A percentile compares a stretch with the other conserved stretches of the same genome.
These are phyloP conservation scores for Corvus moneduloides DNA, from an alignment of 2,113 vertebrate species.

Conservation along the genomic window DNA sequence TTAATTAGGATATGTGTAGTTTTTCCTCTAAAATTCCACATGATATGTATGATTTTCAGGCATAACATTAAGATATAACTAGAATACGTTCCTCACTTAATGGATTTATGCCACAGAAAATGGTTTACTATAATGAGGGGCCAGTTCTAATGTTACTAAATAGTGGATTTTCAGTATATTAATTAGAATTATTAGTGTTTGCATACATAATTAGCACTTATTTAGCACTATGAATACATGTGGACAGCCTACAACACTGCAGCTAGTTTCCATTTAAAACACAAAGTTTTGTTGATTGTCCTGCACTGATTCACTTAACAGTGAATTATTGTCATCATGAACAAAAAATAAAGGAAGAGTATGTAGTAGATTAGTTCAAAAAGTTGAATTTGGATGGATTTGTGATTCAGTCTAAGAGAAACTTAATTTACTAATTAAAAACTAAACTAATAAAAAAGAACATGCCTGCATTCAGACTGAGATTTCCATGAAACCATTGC, in stretches of 20 bases:
- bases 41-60: not conserved
- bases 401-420: not conserved
- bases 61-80: not conserved
- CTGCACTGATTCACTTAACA: not conserved
- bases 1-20: not conserved
- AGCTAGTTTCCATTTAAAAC: not conserved
- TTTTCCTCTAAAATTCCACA: constrained; percentile 37
- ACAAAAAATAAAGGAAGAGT: not conserved
- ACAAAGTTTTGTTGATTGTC: not conserved
- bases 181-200: not conserved
- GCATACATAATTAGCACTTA: not conserved
- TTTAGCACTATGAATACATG: not conserved
- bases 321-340: not conserved
- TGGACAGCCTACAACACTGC: not conserved
- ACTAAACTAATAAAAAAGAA: not conserved
- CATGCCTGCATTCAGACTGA: not conserved
- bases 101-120: not conserved
- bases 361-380: not conserved
- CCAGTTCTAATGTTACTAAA: not conserved
- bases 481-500: not conserved
- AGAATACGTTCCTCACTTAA: not conserved
- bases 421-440: not conserved
- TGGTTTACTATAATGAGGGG: not conserved
- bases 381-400: not conserved
- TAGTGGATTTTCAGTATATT: not conserved